Evolutionary conservation across 2,113 vertebrate species (phyloP), one percentile per base, ranked within the genome.

Genomic region (Aix galericulata): DNA sequence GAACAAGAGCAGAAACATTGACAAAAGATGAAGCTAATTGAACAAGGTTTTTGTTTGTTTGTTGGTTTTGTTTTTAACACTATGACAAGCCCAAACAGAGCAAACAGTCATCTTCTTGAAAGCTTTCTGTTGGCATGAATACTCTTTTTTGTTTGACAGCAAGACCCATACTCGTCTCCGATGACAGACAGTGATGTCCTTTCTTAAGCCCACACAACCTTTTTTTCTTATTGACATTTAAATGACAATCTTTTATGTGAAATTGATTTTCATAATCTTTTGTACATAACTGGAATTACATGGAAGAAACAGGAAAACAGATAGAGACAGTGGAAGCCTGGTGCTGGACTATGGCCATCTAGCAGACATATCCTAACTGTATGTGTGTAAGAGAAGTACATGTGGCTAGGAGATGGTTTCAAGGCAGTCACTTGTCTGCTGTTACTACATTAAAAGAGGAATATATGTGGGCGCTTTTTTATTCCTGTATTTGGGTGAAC

Each of bases 1-100:
- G n/a, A 79, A 66, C n/a, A 91, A 3, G 5, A 91, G 36, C 7
- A 29, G n/a, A 46, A 63, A 82, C 55, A 36, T 0, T 40, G 31
- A 38, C 42, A 63, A 74, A 89, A 66, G 21, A 46, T 80, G 62
- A 85, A 91, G 14, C 18, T 76, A 74, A 82, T 25, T 82, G 46
- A 77, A 25, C 9, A 67, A 73, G 27, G 26, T 55, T 53, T 52
- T 25, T 10, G 16, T 63, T 62, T 27, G 25, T 27, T 38, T 63
- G 17, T 38, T 64, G 40, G 38, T 40, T 16, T 63, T 13, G 3
- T 59, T 68, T 88, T 62, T 60, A 34, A 55, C 36, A 26, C 20
- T 52, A 7, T 6, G 25, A 36, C 23, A 52, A 22, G 27, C 31
- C 8, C 50, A 85, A 74, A 21, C 7, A 56, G 13, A 52, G 17